Conservation (phyloP, 2,797 vertebrate species). For the Helarctos malayanus region DNA sequence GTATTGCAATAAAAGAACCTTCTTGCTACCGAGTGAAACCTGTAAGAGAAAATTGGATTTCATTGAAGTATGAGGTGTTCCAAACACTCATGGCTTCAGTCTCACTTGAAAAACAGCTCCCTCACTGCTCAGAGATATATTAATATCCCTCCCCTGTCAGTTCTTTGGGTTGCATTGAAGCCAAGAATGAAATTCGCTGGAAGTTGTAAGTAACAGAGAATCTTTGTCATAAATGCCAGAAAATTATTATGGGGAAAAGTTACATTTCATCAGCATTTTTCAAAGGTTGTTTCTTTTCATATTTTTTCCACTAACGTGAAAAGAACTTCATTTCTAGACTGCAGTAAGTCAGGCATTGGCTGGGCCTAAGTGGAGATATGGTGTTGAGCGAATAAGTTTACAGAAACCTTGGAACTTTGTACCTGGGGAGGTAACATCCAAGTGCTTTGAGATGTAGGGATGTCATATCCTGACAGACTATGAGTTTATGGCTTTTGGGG, state of each 20-base stretch:
- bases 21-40: conserved; percentile 72
- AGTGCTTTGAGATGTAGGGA: background rate
- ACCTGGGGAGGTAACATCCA: background rate
- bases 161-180: conserved; percentile 75
- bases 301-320: conserved; percentile 73
- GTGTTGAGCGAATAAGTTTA: background rate
- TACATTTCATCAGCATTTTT: conserved; percentile 84
- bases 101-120: conserved; percentile 87
- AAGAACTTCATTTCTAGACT: conserved; percentile 74
- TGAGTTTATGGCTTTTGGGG: background rate
- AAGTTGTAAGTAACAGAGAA: conserved; percentile 82
- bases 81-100: conserved; percentile 81
- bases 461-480: background rate
- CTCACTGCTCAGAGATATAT: conserved; percentile 74
- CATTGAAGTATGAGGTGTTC: conserved; percentile 85
- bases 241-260: conserved; percentile 80
- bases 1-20: conserved; percentile 41
- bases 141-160: conserved; percentile 78
- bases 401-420: background rate
- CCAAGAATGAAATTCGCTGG: conserved; percentile 81
- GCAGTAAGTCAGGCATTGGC: conserved; percentile 19
- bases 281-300: conserved; percentile 71
- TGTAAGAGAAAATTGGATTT: conserved; percentile 86
- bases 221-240: conserved; percentile 83
- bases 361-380: background rate